Base-by-base conservation (phyloP, 2,797 vertebrate species). In the Synaphobranchus kaupii region DNA sequence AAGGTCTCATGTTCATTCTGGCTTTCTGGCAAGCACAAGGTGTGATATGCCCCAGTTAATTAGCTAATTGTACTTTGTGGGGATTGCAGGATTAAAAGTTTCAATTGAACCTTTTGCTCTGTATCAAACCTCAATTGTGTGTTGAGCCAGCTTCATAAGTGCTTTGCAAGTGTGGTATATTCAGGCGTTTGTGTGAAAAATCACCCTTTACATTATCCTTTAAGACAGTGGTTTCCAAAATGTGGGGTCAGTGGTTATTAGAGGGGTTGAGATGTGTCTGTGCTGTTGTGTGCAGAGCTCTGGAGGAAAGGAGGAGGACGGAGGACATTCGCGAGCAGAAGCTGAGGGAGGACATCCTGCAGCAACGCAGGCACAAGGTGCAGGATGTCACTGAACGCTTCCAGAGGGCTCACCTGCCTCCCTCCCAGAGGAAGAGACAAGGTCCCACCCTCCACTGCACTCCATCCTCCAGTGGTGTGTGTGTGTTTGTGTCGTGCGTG, bases 361-460 rank as follows among this genome's bases (percentile, higher is more conserved):
- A 96, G 84, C 96, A 97, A 88, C 97, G 98, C 88, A 97, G 95
- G 87, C 94, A 96, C 73, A 96, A 94, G 87, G 91, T 97, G 80
- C 97, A 97, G 91, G 96, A 98, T 87, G 97, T 95, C 31, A 99
- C 98, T 13, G 96, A 98, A 88, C 97, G 96, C 85, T 99, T 98
- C 90, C 98, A 96, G 85, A 96, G 93, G 92, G 95, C 94, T 68
- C 96, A 97, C 90, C 89, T 97, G 31, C 96, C 96, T 83, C 92
- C 94, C 20, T 95, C 96, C 88, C 96, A 96, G 86, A 95, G 93
- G 88, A 96, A 86, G 68, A 95, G 93, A 92, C 91, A 93, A 94
- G 94, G 98, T 98, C 88, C 4, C 34, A 44, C 13, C 1, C 17
- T 44, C 15, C 73, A 20, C 34, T 76, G 68, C 73, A 58, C 56